These are phyloP conservation scores for Oreochromis spilurus DNA, from an alignment of 2,113 vertebrate genomes.

Conservation along the genomic window DNA sequence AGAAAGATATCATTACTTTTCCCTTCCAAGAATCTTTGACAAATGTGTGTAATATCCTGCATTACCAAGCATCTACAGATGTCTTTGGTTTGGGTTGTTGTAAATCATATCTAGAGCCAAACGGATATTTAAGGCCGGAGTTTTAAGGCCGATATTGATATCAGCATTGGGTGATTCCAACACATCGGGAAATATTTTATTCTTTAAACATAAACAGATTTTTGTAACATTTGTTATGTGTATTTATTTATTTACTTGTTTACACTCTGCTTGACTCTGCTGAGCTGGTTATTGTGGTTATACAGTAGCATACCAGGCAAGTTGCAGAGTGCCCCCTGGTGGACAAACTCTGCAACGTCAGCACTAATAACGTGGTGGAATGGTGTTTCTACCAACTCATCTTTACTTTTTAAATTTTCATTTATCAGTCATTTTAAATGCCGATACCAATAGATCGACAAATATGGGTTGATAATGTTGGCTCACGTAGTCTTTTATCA, in stretches of 20 bases:
- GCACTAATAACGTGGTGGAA: neutral
- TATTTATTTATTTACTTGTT: neutral
- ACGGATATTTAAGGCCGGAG: neutral
- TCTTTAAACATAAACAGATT: neutral
- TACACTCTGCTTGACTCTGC: neutral
- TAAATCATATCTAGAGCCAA: neutral
- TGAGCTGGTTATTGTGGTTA: neutral
- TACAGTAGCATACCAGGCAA: neutral
- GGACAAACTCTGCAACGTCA: neutral
- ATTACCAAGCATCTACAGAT: neutral
- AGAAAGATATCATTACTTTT: neutral
- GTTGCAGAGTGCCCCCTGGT: neutral
- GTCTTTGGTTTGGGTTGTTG: neutral
- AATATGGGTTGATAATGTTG: neutral
- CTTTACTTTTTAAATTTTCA: neutral
- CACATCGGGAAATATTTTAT: fast-evolving
- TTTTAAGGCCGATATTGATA: neutral
- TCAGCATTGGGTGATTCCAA: neutral
- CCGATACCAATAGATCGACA: neutral
- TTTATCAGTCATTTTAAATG: neutral
- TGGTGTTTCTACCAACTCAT: neutral
- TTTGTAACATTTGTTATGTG: neutral
- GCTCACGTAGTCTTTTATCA: neutral
- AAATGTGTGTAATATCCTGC: neutral
- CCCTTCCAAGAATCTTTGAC: neutral